Conservation (phyloP, 2,888 invertebrate species). For the Apamea epomidion region DNA sequence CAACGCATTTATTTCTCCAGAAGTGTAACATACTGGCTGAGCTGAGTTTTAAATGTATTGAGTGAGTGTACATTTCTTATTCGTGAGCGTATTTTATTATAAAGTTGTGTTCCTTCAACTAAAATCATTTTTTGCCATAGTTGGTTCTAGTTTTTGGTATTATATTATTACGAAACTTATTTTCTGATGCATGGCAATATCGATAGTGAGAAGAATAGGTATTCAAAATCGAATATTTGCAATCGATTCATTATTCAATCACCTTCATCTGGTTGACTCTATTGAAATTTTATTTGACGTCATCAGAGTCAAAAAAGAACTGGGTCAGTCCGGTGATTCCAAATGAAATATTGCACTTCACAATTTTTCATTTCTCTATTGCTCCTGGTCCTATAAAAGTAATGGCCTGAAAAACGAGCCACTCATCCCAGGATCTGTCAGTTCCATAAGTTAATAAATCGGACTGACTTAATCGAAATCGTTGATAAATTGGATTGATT, state of each 20-base stretch:
- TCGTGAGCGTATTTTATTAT: too few species aligned
- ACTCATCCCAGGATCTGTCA: constrained; percentile 55
- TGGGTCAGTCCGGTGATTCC: constrained; percentile 47
- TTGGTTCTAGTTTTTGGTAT: too few species aligned
- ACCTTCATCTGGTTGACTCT: not conserved
- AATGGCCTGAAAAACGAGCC: constrained; percentile 55
- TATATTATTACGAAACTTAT: too few species aligned
- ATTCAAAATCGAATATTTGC: not conserved
- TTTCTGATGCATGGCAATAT: not conserved
- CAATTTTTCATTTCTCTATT: constrained; percentile 33
- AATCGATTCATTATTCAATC: not conserved
- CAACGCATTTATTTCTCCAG: too few species aligned
- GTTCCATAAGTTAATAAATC: constrained; percentile 57
- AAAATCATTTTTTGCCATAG: too few species aligned
- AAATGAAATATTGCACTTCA: constrained; percentile 53
- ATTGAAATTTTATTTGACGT: not conserved
- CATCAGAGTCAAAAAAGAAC: constrained; percentile 17
- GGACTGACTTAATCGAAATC: constrained; percentile 42
- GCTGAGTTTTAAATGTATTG: too few species aligned
- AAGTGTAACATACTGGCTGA: too few species aligned
- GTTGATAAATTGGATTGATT: constrained; percentile 53
- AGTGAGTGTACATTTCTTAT: too few species aligned
- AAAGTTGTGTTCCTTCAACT: too few species aligned
- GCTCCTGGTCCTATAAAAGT: constrained; percentile 41
- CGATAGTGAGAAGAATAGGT: not conserved